These are phyloP conservation scores for Gambusia affinis DNA, from an alignment of 2,113 vertebrate genomes.

Conservation along the genomic window DNA sequence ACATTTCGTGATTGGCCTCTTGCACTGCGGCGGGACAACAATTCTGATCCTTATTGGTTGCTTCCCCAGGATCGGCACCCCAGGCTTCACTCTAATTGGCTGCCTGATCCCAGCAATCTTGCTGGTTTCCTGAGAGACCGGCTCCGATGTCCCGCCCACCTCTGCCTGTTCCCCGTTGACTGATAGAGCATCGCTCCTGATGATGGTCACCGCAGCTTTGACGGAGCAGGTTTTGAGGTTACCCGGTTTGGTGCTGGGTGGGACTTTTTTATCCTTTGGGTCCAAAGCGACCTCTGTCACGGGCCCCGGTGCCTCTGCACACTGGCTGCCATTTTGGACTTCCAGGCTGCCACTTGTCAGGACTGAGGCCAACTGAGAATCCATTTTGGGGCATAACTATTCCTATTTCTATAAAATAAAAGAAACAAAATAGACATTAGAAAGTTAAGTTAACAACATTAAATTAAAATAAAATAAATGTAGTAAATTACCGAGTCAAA, in stretches of 20 bases:
- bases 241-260: constrained; percentile 54
- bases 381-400: constrained; percentile 78
- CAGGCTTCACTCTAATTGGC: constrained; percentile 72
- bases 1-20: constrained; percentile 63
- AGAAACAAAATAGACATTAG: constrained; percentile 13
- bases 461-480: neutral
- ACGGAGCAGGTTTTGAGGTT: constrained; percentile 57
- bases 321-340: constrained; percentile 71
- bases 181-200: constrained; percentile 59
- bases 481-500: neutral
- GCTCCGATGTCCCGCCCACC: constrained; percentile 63
- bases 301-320: constrained; percentile 56
- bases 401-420: constrained; percentile 52
- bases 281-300: constrained; percentile 47
- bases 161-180: constrained; percentile 69
- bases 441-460: neutral
- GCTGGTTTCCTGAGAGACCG: constrained; percentile 63
- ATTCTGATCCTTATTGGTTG: constrained; percentile 75
- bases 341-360: constrained; percentile 74
- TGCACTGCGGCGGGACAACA: constrained; percentile 64
- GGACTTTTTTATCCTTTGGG: constrained; percentile 46
- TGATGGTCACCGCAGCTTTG: constrained; percentile 54
- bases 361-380: constrained; percentile 77
- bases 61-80: constrained; percentile 63
- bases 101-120: constrained; percentile 59